Evolutionary conservation across 2,113 vertebrate genomes (phyloP).

Genomic region (Plotosus lineatus): DNA sequence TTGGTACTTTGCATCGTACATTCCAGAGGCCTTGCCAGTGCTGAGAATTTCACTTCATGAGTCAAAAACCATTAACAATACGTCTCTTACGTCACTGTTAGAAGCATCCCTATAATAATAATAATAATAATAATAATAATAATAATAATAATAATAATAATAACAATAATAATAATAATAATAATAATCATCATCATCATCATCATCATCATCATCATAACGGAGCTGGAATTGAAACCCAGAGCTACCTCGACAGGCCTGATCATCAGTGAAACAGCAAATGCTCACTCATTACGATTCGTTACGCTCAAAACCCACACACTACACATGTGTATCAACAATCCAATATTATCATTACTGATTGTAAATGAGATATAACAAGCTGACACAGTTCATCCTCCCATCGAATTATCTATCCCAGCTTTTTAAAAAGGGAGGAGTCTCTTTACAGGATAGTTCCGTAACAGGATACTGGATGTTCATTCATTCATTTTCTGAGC

Average conservation of each 20-base stretch:
- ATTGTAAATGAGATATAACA: background rate
- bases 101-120: no score
- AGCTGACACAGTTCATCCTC: background rate
- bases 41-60: background rate
- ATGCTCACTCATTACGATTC: background rate
- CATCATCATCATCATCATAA: no score
- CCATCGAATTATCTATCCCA: background rate
- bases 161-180: no score
- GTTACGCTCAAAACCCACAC: background rate
- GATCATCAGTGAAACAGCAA: background rate
- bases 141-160: no score
- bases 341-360: background rate
- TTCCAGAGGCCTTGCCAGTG: background rate
- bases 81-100: no score
- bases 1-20: background rate
- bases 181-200: no score
- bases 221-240: background rate
- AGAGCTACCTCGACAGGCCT: no score
- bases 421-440: constrained; percentile 2
- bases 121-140: no score
- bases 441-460: no score
- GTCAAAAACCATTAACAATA: no score
- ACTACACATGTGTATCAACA: background rate
- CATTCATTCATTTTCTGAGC: no score
- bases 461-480: no score